Base-by-base conservation (phyloP, 1,140 invertebrate genomes). In the Lepidotrigona ventralis region DNA sequence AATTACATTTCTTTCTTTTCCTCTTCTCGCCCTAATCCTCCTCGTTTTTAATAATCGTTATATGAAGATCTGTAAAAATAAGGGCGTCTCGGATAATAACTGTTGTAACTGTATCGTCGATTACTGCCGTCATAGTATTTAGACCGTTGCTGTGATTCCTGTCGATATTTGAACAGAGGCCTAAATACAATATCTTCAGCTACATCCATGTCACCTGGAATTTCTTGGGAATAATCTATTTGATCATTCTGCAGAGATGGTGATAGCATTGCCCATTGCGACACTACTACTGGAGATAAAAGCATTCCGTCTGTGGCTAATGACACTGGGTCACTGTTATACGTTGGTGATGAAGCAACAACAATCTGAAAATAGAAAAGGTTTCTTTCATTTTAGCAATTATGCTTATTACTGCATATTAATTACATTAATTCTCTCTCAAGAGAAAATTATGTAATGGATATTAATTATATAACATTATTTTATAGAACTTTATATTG, bases 101-200 rank as follows among this genome's bases (percentile, higher is more conserved):
- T 15, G 15, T 56, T 56, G 56, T 86, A 87, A 17, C 72, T 33
- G 0, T 85, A 80, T 58, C 83, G 85, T 69, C 82, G 66, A n/a
- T 82, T 81, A 46, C 1, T 75, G 9, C 69, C 14, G 8, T 86
- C 83, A 21, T 89, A 60, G 75, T 88, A 83, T 51, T 86, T 87
- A 64, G 90, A 87, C 19, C 84, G 86, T 6, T 85, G 73, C 17
- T 86, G 85, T 14, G 87, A 75, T 77, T 93, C 90, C 66, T 94
- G 92, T 12, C 93, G 91, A 58, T 92, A 93, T 74, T 89, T 91
- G 56, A 94, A 94, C 29, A 94, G 86, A 1, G 93, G 93, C 17
- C 93, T 90, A 77, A 94, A 94, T 29, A 93, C 89, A 14, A 93
- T 93, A 68, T 93, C 92, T 71, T 93, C 93, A 3, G 93, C 93